Conservation (phyloP, 1,140 invertebrate species). For the Drosophila carrolli region DNA sequence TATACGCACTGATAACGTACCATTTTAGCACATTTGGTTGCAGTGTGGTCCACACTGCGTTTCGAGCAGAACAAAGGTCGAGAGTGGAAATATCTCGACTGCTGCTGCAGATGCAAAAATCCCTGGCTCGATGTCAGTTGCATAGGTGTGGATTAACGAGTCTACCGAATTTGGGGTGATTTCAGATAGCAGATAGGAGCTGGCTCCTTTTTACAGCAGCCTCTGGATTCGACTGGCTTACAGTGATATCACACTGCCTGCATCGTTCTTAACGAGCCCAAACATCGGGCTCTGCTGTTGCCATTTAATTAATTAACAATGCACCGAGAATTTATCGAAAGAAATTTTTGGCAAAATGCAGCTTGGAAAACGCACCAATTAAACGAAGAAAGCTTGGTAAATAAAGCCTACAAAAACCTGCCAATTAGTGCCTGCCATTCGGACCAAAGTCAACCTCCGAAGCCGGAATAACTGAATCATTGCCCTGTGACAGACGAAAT, state of each 20-base stretch:
- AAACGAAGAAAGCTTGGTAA: constrained; percentile 33
- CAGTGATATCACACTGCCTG: constrained; percentile 15
- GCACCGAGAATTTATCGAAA: constrained; percentile 20
- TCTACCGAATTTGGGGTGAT: not conserved
- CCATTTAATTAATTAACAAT: constrained; percentile 58
- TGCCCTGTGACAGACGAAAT: constrained; percentile 33
- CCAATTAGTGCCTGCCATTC: constrained; percentile 35
- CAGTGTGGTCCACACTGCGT: constrained; percentile 13
- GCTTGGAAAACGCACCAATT: constrained; percentile 33
- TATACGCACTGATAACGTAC: constrained; percentile 80
- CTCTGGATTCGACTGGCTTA: constrained; percentile 6
- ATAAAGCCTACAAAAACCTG: constrained; percentile 11
- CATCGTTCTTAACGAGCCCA: constrained; percentile 27
- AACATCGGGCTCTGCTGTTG: constrained; percentile 35
- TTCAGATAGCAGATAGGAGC: not conserved
- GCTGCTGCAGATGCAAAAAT: constrained; percentile 22
- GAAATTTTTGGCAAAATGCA: constrained; percentile 27
- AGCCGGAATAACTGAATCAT: constrained; percentile 5
- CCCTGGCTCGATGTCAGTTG: constrained; percentile 14
- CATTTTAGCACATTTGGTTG: constrained; percentile 54
- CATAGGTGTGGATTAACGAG: constrained; percentile 15
- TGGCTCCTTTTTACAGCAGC: not conserved
- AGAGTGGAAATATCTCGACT: constrained; percentile 27
- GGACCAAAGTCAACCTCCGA: constrained; percentile 23
- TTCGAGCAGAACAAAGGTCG: constrained; percentile 7